Conservation (phyloP, 2,113 vertebrate species). For the Erinaceus europaeus region DNA sequence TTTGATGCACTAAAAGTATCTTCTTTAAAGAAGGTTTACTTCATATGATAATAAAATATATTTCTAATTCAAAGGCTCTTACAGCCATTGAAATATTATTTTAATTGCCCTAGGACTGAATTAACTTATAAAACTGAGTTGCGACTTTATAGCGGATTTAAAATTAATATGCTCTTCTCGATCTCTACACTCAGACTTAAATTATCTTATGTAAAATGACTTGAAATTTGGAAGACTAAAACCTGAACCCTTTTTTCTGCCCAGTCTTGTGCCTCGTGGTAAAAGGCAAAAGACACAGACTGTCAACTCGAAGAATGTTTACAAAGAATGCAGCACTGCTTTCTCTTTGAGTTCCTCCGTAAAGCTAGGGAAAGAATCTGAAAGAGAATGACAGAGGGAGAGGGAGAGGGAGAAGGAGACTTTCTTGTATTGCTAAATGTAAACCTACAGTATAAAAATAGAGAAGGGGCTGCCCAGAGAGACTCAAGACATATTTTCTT, state of each 20-base stretch:
- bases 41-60: conserved; percentile 51
- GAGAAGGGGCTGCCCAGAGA: not conserved
- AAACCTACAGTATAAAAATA: conserved; percentile 42
- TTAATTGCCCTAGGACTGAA: conserved; percentile 62
- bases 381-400: not conserved
- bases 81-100: conserved; percentile 71
- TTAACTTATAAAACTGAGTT: conserved; percentile 67
- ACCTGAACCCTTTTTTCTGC: not conserved
- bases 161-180: conserved; percentile 41
- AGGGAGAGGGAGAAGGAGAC: not conserved
- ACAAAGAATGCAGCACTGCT: not conserved
- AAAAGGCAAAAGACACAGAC: not conserved
- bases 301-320: not conserved
- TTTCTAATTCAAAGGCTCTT: conserved; percentile 63
- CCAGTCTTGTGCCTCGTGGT: not conserved
- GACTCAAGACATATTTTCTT: not conserved
- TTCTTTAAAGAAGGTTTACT: conserved; percentile 61
- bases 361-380: not conserved
- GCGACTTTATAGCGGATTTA: conserved; percentile 59
- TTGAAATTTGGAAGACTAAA: conserved; percentile 2
- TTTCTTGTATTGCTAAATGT: not conserved
- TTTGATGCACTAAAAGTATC: conserved; percentile 57
- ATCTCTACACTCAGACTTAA: not conserved
- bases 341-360: not conserved
- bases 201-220: conserved; percentile 17